phyloP scores from a whole-genome alignment of 2,888 invertebrate species.

The Oasisia sp. region DNA sequence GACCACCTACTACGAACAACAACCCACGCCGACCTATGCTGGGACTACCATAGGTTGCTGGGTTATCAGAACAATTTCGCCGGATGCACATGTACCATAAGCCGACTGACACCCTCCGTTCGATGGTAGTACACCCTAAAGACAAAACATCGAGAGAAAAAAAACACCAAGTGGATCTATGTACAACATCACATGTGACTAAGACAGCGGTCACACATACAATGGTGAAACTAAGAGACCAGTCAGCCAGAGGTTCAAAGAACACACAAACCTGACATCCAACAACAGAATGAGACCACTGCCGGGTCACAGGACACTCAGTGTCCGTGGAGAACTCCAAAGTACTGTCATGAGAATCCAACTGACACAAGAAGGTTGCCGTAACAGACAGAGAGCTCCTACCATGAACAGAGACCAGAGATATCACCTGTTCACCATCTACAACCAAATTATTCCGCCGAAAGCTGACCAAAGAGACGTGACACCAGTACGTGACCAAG shows the following conservation, averaged over 20 bases:
- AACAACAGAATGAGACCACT: neutral
- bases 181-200: neutral
- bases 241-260: conserved; percentile 22
- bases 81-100: neutral
- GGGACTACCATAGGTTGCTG: conserved; percentile 14
- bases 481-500: neutral
- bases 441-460: neutral
- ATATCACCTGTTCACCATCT: neutral
- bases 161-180: conserved; percentile 14
- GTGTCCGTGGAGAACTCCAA: neutral
- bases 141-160: neutral
- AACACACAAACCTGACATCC: neutral
- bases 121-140: conserved; percentile 14
- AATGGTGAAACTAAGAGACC: neutral
- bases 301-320: conserved; percentile 18
- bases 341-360: no score
- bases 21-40: neutral
- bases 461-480: neutral
- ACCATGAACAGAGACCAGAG: neutral
- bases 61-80: neutral
- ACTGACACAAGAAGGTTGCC: neutral
- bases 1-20: neutral
- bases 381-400: neutral
- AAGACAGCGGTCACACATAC: neutral
- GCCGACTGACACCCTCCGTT: neutral